These are phyloP conservation scores for Buceros bicornis DNA, from an alignment of 2,797 vertebrate genomes.

Conservation along the genomic window DNA sequence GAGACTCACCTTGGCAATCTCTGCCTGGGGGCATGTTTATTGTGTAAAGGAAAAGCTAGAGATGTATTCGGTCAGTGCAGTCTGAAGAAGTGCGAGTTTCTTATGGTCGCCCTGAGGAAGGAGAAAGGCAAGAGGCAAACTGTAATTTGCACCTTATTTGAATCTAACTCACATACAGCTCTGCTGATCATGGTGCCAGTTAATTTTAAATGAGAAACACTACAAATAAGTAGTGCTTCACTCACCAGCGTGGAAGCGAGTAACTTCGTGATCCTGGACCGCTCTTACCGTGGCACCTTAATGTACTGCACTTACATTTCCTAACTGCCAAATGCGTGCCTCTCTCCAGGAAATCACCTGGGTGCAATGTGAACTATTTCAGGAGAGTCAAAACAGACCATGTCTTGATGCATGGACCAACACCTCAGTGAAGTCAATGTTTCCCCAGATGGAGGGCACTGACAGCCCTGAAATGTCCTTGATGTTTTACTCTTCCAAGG, in stretches of 20 bases:
- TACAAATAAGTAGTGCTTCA: neutral
- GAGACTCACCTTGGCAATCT: accelerated
- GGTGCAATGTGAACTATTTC: neutral
- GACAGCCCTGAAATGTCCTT: neutral
- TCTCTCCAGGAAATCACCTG: neutral
- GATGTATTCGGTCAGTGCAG: neutral
- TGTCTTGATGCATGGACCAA: neutral
- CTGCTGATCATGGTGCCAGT: neutral
- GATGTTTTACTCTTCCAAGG: neutral
- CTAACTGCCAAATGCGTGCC: neutral
- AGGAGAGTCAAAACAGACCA: neutral
- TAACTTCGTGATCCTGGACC: neutral
- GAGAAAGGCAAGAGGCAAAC: neutral
- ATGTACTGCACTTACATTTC: neutral
- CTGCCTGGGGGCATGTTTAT: neutral
- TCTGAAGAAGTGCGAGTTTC: neutral
- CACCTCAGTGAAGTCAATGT: neutral
- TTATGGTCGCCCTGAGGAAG: neutral
- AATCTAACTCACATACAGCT: neutral
- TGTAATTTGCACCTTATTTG: neutral
- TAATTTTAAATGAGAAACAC: neutral
- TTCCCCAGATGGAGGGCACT: neutral
- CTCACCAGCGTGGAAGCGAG: neutral
- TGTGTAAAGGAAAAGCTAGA: neutral
- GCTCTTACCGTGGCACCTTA: neutral